These are phyloP conservation scores for Dendrolimus kikuchii DNA, from an alignment of 1,140 invertebrate species.

Conservation along the genomic window DNA sequence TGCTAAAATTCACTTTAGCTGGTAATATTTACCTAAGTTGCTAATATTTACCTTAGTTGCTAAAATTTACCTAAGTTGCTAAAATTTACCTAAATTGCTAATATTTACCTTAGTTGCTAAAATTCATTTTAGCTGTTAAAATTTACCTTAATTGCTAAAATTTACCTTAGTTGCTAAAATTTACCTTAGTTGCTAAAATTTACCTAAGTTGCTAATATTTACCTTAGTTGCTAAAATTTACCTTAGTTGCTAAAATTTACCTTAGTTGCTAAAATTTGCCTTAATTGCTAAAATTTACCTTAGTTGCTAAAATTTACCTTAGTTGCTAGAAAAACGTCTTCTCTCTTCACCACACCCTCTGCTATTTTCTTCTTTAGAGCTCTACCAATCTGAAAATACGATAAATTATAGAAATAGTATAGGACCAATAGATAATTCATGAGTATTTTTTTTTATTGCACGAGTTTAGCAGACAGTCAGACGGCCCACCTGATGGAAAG, in stretches of 20 bases:
- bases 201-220: too few relatives aligned
- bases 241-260: not conserved
- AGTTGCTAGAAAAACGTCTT: slow-evolving; percentile 89
- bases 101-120: not conserved
- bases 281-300: not conserved
- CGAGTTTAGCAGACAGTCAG: too few relatives aligned
- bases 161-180: slow-evolving; percentile 83
- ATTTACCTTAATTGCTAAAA: not conserved
- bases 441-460: too few relatives aligned
- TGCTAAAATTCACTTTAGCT: too few relatives aligned
- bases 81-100: not conserved
- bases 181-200: too few relatives aligned
- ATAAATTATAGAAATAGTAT: too few relatives aligned
- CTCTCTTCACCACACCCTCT: slow-evolving; percentile 80
- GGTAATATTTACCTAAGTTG: too few relatives aligned
- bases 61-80: not conserved
- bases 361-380: slow-evolving; percentile 81
- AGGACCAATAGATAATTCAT: too few relatives aligned
- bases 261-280: not conserved
- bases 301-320: slow-evolving; percentile 71
- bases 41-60: too few relatives aligned
- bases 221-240: too few relatives aligned
- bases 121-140: too few relatives aligned
- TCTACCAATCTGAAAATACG: slow-evolving; percentile 78
- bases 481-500: too few relatives aligned